These are phyloP conservation scores for Heliconius cydno DNA, from an alignment of 2,888 invertebrate species.

Conservation along the genomic window DNA sequence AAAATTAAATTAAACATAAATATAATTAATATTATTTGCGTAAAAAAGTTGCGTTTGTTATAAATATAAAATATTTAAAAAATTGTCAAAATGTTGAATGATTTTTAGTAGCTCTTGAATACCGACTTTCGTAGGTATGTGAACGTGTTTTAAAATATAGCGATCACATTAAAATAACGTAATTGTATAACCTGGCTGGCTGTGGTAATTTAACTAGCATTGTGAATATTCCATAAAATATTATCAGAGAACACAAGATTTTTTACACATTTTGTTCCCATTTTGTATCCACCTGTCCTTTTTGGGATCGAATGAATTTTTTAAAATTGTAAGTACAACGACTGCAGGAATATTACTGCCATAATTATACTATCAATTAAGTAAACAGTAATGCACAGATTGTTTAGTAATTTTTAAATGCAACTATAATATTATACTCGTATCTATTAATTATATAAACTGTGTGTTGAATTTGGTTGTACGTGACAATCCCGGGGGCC, in stretches of 20 bases:
- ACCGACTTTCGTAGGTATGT: constrained; percentile 26
- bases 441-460: constrained; percentile 9
- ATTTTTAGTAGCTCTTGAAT: constrained; percentile 33
- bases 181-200: constrained; percentile 46
- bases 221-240: constrained; percentile 35
- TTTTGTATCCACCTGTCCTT: constrained; percentile 41
- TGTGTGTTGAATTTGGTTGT: constrained; percentile 31
- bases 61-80: constrained; percentile 25
- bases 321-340: constrained; percentile 56
- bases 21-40: not conserved
- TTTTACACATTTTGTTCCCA: constrained; percentile 27
- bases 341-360: constrained; percentile 58
- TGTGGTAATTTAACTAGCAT: constrained; percentile 47
- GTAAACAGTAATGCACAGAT: constrained; percentile 42
- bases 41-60: constrained; percentile 22
- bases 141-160: constrained; percentile 16
- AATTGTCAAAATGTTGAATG: constrained; percentile 8
- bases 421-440: constrained; percentile 9
- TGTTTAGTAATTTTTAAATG: constrained; percentile 42
- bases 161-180: constrained; percentile 39
- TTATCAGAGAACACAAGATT: constrained; percentile 41
- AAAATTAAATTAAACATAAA: not conserved
- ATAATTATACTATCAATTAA: constrained; percentile 47
- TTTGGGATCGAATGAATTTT: constrained; percentile 50
- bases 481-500: constrained; percentile 63